Percentiles rank a stretch among this genome's conserved stretches.
phyloP scores from a whole-genome alignment of 2,113 vertebrate species.

The Colistium nudipinnis region DNA sequence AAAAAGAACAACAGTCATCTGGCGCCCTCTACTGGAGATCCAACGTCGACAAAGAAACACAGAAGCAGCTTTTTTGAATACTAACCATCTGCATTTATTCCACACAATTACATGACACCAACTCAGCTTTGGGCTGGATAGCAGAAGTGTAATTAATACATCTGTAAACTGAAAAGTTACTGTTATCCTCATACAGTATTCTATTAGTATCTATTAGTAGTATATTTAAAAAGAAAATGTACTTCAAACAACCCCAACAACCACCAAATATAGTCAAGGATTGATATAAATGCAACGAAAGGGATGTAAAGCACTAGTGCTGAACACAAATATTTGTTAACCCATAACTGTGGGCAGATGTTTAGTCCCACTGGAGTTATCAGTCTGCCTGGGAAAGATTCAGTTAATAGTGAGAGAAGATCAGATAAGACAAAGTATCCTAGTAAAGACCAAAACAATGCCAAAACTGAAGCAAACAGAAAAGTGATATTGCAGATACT shows the following conservation, averaged over 20 bases:
- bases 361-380: conserved; percentile 23
- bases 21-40: conserved; percentile 63
- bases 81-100: background rate
- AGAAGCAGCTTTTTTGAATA: too few relatives aligned
- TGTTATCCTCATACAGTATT: too few relatives aligned
- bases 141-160: background rate
- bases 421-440: conserved; percentile 37
- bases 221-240: too few relatives aligned
- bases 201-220: too few relatives aligned
- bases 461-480: background rate
- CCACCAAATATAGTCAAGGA: too few relatives aligned
- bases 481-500: background rate
- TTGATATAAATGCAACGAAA: background rate
- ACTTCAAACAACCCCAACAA: too few relatives aligned
- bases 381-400: conserved; percentile 34
- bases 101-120: background rate
- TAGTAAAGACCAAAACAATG: conserved; percentile 6
- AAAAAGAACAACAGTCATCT: conserved; percentile 14
- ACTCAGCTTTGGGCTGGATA: background rate
- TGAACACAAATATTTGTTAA: background rate
- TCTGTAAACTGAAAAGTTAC: background rate
- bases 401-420: conserved; percentile 40
- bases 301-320: background rate
- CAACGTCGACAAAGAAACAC: background rate
- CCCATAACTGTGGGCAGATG: background rate